These are phyloP conservation scores for Leptonema lineaticorne DNA, from an alignment of 1,140 invertebrate species.

Conservation along the genomic window DNA sequence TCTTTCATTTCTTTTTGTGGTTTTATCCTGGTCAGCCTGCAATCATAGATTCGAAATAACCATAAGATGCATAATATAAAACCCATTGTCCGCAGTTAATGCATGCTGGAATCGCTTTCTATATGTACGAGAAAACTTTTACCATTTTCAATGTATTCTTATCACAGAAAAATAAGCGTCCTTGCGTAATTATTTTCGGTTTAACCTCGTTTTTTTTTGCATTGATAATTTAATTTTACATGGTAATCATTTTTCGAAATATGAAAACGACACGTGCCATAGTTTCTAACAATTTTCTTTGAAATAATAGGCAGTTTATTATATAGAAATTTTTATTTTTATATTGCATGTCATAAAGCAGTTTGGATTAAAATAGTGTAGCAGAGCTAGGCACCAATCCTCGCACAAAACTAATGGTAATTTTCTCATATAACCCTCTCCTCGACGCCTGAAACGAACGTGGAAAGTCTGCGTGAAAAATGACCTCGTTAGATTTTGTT, in stretches of 20 bases:
- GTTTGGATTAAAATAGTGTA: conserved; percentile 12
- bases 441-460: not conserved
- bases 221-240: conserved; percentile 12
- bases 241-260: not conserved
- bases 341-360: conserved; percentile 23
- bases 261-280: conserved; percentile 1
- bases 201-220: not conserved
- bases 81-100: no score
- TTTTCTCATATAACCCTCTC: conserved; percentile 19
- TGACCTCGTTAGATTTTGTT: not conserved
- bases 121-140: not conserved
- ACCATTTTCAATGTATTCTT: no score
- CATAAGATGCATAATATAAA: no score
- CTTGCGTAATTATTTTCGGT: not conserved
- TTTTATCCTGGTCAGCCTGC: not conserved
- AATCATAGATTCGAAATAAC: not conserved
- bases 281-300: conserved; percentile 11
- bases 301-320: conserved; percentile 22
- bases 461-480: not conserved
- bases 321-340: conserved; percentile 25
- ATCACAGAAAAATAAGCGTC: no score
- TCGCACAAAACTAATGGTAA: conserved; percentile 25
- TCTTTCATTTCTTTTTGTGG: conserved; percentile 16
- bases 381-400: conserved; percentile 18
- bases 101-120: conserved; percentile 1